Percentiles rank a stretch among this genome's conserved stretches.
These are phyloP conservation scores for Callopanchax toddi DNA, from an alignment of 2,113 vertebrate genomes.

Conservation along the genomic window DNA sequence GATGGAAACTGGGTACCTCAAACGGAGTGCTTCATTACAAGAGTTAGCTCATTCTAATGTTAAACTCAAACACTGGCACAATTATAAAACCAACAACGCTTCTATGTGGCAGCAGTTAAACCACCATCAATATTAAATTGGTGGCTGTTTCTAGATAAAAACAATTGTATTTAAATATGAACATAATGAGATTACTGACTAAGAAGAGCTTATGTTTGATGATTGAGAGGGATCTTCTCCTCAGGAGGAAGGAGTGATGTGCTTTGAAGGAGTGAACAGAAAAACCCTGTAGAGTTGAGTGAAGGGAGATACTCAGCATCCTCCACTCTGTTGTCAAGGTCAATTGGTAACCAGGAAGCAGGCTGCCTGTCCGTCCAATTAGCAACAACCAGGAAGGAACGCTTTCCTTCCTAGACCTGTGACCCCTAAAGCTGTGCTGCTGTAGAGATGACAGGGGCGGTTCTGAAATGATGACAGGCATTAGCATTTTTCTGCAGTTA, in stretches of 20 bases:
- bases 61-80: background rate
- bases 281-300: slow-evolving; percentile 27
- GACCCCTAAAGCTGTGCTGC: slow-evolving; percentile 73
- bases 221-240: background rate
- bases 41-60: background rate
- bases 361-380: slow-evolving; percentile 73
- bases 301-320: slow-evolving; percentile 42
- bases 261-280: slow-evolving; percentile 12
- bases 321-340: slow-evolving; percentile 67
- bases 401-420: slow-evolving; percentile 60
- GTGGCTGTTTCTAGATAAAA: background rate
- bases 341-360: slow-evolving; percentile 69
- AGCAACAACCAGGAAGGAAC: slow-evolving; percentile 74
- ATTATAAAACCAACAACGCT: background rate
- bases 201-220: slow-evolving; percentile 2
- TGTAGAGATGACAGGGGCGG: slow-evolving; percentile 70
- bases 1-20: no score
- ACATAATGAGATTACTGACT: background rate
- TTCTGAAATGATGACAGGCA: slow-evolving; percentile 77
- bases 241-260: slow-evolving; percentile 6
- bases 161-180: background rate
- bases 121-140: background rate
- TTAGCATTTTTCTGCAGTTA: slow-evolving; percentile 79
- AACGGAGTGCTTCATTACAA: no score
- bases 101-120: background rate